Base-by-base conservation (phyloP, 2,888 invertebrate genomes). In the Lepidonotus clava region DNA sequence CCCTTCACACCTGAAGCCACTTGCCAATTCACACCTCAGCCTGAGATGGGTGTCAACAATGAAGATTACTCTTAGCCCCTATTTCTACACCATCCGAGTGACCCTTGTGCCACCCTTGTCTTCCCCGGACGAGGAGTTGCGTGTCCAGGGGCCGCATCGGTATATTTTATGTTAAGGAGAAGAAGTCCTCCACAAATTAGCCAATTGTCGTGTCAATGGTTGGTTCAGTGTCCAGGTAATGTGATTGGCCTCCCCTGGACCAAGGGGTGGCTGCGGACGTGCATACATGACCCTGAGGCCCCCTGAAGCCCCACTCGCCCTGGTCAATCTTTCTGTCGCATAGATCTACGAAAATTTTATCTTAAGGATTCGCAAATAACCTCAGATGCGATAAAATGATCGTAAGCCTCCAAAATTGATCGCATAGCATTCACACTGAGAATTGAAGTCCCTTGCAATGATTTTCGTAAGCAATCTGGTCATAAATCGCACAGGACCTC, bases 171-270 rank as follows among this genome's bases (percentile, higher is more conserved):
- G 53, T 53, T 53, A 24, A 61, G 61, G 61, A 32, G 6, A 61
- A 2, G 28, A 11, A 24, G 11, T 11, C 61, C n/a, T n/a, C n/a
- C n/a, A n/a, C 14, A 61, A 28, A 61, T 61, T 61, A 61, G 61
- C 28, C 28, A 28, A 61, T 61, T 61, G 61, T 61, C 61, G 28
- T 61, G 61, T 61, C 61, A 61, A 61, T 61, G 61, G 61, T n/a
- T n/a, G 61, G 61, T 61, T 61, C n/a, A n/a, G n/a, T n/a, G n/a
- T n/a, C n/a, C 61, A n/a, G n/a, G n/a, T n/a, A n/a, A n/a, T n/a
- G 24, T 6, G 61, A 32, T 61, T 61, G 28, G 61, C 24, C 61
- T 61, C 61, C 61, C 24, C 24, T 56, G 11, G 4, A 56, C 46
- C 46, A 11, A 18, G 53, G 53, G 53, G 21, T 1, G 21, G 4